phyloP scores from a whole-genome alignment of 2,888 invertebrate species.

The Luffia ferchaultella region DNA sequence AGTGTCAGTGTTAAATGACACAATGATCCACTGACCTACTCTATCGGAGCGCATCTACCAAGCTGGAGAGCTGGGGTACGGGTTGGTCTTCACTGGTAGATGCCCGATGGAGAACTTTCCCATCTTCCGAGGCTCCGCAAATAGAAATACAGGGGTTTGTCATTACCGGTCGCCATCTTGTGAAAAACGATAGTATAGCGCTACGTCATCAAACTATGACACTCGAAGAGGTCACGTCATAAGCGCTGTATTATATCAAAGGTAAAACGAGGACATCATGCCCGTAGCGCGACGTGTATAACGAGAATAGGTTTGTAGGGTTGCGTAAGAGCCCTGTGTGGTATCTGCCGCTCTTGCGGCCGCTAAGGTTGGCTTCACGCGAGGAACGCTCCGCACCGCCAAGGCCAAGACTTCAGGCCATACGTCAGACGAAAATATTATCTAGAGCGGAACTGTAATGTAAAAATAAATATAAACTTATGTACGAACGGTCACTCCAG shows the following conservation, averaged over 20 bases:
- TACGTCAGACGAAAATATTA: conserved; percentile 3
- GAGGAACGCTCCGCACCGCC: conserved; percentile 8
- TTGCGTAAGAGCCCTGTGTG: neutral
- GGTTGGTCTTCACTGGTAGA: too few relatives aligned
- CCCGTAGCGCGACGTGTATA: neutral
- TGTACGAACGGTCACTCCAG: too few relatives aligned
- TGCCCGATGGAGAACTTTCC: too few relatives aligned
- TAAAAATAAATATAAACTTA: neutral
- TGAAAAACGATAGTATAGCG: conserved; percentile 64
- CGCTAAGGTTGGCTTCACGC: neutral
- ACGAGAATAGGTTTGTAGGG: neutral
- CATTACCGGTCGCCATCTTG: conserved; percentile 63
- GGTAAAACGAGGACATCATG: neutral
- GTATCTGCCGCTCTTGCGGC: neutral
- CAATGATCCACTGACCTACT: conserved; percentile 44
- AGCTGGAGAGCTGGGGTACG: too few relatives aligned
- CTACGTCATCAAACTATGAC: conserved; percentile 51
- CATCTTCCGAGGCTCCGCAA: conserved; percentile 56
- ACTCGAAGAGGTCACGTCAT: conserved; percentile 38
- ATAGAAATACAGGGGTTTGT: conserved; percentile 65
- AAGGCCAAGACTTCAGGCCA: conserved; percentile 30
- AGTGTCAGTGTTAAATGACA: conserved; percentile 44
- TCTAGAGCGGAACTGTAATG: neutral
- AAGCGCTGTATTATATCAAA: neutral
- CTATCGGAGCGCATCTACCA: conserved; percentile 8